Percentiles rank a stretch among this genome's conserved stretches.
These are phyloP conservation scores for Athalia circularis DNA, from an alignment of 2,888 invertebrate genomes.

Conservation along the genomic window DNA sequence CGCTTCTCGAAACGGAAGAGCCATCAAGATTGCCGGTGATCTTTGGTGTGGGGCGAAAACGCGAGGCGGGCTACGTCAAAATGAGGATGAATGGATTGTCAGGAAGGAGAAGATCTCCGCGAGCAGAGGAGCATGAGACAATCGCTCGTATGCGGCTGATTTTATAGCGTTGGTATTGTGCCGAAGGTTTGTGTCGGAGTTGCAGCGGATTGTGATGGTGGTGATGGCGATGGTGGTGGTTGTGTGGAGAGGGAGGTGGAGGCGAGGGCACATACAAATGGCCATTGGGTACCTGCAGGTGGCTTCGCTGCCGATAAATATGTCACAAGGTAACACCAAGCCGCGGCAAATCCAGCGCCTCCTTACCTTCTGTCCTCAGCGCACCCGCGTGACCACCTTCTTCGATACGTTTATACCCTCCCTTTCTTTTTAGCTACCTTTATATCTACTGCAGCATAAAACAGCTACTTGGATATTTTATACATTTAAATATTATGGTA, in stretches of 20 bases:
- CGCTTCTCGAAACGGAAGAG: no score
- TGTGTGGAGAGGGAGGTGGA: not conserved
- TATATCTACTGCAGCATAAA: slow-evolving; percentile 6
- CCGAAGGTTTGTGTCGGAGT: no score
- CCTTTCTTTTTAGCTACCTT: slow-evolving; percentile 37
- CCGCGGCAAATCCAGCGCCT: slow-evolving; percentile 55
- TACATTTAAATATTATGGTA: slow-evolving; percentile 73
- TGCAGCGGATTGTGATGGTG: no score
- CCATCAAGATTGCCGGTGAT: no score
- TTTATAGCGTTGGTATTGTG: not conserved
- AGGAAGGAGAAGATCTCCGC: not conserved
- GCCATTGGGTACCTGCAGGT: slow-evolving; percentile 70
- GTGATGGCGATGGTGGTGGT: no score
- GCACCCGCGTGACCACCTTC: slow-evolving; percentile 4
- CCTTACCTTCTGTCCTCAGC: slow-evolving; percentile 4
- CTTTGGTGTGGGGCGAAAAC: not conserved
- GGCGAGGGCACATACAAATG: slow-evolving; percentile 61
- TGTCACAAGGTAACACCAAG: slow-evolving; percentile 73
- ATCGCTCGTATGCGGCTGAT: slow-evolving; percentile 25
- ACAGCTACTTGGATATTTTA: slow-evolving; percentile 55
- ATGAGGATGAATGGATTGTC: slow-evolving; percentile 25
- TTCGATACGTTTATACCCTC: slow-evolving; percentile 1
- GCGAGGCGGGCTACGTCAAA: not conserved
- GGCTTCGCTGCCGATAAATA: slow-evolving; percentile 72
- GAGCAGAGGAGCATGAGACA: slow-evolving; percentile 9